Evolutionary conservation across 2,888 invertebrate genomes (phyloP), one percentile per base, ranked within the genome.

Genomic region (Helleia helle): DNA sequence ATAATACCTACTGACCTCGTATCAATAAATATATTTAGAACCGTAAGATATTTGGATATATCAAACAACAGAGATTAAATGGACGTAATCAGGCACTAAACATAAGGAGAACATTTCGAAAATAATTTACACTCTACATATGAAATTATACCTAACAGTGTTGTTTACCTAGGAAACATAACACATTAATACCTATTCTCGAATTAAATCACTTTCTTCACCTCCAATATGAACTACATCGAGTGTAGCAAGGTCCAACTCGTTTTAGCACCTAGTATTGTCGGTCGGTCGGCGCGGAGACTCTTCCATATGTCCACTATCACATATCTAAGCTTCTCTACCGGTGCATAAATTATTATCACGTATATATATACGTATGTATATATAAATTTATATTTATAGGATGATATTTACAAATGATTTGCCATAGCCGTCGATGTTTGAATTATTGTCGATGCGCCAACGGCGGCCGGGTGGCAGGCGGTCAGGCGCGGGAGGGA

Each of bases 261-360:
- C 72, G 71, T 69, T 66, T 71, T 80, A 83, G 83, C 83, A 83
- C 83, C 83, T 81, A 80, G 75, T 83, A 84, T 84, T 84, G 83
- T 84, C 83, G 80, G 74, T 79, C 77, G 62, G 81, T 71, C 72
- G 70, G 65, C 69, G 66, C 62, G 56, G 36, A 64, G 59, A 54
- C 60, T 55, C 63, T 53, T 59, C 57, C 63, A 51, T 56, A 63
- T 71, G 64, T 74, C 67, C 79, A 71, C 81, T 83, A 83, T 83
- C 81, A 81, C 81, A 80, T 65, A 66, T 74, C 75, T 81, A 83
- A 79, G 72, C 75, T 74, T 80, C 70, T 75, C 80, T 81, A 83
- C 75, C 75, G 81, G 83, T 83, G 83, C 83, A 79, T 77, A 71
- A 55, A 56, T 63, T 71, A 75, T 73, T 80, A 81, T 80, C 76